phyloP scores from a whole-genome alignment of 2,888 invertebrate species.

The Bellardia pandia region DNA sequence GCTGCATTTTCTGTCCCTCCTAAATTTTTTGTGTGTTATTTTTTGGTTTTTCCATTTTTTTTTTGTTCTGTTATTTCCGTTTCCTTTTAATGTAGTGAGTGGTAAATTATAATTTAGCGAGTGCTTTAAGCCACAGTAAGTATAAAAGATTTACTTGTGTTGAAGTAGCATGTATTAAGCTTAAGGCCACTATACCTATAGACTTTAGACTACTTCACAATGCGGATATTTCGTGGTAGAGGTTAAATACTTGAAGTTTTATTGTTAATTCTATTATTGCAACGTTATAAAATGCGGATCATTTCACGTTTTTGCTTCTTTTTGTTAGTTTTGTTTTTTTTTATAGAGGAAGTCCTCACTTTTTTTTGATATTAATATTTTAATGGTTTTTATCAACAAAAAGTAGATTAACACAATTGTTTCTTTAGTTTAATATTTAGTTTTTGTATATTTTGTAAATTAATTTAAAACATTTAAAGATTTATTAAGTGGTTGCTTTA shows the following conservation, averaged over 20 bases:
- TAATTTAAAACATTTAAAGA: no score
- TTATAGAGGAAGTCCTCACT: conserved; percentile 46
- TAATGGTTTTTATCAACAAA: conserved; percentile 31
- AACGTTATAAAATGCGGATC: conserved; percentile 48
- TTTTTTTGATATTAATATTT: conserved; percentile 34
- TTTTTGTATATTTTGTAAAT: background rate
- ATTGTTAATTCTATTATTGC: conserved; percentile 70
- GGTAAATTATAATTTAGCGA: conserved; percentile 72
- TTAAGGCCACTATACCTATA: conserved; percentile 58
- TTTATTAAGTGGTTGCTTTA: no score
- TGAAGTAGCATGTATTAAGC: conserved; percentile 63
- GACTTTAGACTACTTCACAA: conserved; percentile 48
- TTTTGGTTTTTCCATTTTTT: background rate
- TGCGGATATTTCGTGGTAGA: conserved; percentile 69
- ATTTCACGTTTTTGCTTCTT: conserved; percentile 15
- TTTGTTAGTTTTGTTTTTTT: background rate
- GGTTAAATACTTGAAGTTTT: conserved; percentile 69
- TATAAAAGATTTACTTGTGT: conserved; percentile 64
- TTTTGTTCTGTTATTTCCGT: conserved; percentile 62
- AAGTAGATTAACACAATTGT: conserved; percentile 52
- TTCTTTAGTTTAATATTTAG: background rate
- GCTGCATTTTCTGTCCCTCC: conserved; percentile 23
- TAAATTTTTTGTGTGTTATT: conserved; percentile 25
- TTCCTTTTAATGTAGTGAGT: conserved; percentile 61
- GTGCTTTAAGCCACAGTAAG: conserved; percentile 68